These are phyloP conservation scores for Myzus persicae DNA, from an alignment of 1,140 invertebrate species.

Conservation along the genomic window DNA sequence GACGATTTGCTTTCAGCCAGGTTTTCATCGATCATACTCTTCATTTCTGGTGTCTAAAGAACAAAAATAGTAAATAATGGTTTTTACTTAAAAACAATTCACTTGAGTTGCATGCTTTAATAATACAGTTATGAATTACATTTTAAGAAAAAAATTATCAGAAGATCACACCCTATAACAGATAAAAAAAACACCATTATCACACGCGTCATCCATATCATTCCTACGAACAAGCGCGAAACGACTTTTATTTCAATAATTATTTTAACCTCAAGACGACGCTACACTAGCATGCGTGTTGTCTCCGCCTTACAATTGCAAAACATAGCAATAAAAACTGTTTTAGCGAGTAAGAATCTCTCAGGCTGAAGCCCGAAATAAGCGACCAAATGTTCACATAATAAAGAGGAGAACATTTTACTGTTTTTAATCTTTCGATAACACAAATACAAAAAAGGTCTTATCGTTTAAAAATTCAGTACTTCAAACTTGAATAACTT, in stretches of 20 bases:
- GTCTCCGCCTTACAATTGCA: no score
- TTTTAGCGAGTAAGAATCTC: no score
- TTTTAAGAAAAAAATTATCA: neutral
- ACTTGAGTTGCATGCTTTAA: neutral
- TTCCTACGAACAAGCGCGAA: neutral
- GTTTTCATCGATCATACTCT: conserved; percentile 61
- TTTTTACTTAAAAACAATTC: neutral
- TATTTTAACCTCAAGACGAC: no score
- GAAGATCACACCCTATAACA: neutral
- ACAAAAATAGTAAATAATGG: neutral
- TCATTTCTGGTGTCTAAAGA: conserved; percentile 66
- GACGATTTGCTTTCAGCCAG: conserved; percentile 60
- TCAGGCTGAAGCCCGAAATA: no score
- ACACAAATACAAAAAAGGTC: no score
- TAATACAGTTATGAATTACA: neutral
- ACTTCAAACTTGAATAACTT: no score
- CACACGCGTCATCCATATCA: neutral
- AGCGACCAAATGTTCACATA: no score
- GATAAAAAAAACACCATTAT: neutral
- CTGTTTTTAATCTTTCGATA: no score
- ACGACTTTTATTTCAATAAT: neutral
- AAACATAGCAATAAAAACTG: no score
- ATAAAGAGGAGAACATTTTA: no score
- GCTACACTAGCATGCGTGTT: no score
- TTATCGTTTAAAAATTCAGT: no score